Percentiles rank a stretch among this genome's conserved stretches.
Conservation (phyloP, 2,113 vertebrate species). For the Bostrychus sinensis region DNA sequence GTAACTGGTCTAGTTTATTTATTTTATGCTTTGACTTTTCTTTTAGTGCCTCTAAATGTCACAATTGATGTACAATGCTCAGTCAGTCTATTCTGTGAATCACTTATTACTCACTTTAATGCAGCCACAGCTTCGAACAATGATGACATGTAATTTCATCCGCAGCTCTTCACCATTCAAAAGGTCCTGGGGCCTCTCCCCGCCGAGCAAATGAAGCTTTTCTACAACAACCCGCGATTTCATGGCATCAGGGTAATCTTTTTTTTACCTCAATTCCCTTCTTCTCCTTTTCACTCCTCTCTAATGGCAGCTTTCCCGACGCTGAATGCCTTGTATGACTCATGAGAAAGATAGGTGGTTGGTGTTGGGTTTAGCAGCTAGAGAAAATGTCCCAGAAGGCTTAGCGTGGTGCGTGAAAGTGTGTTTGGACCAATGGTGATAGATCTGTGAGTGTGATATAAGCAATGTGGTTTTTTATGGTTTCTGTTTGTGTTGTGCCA, state of each 20-base stretch:
- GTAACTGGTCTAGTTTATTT: too few species aligned
- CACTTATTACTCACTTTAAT: not conserved
- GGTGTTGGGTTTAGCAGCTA: slow-evolving; percentile 65
- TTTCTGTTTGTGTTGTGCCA: slow-evolving; percentile 60
- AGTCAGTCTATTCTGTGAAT: not conserved
- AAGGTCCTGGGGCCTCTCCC: slow-evolving; percentile 96
- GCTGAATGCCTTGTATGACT: slow-evolving; percentile 74
- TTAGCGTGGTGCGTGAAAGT: slow-evolving; percentile 19
- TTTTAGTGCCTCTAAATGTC: not conserved
- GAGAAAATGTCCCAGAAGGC: slow-evolving; percentile 68
- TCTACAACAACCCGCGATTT: slow-evolving; percentile 98
- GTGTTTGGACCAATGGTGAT: slow-evolving; percentile 40
- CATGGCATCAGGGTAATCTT: slow-evolving; percentile 90
- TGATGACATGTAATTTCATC: slow-evolving; percentile 12
- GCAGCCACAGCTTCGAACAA: not conserved
- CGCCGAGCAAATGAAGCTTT: slow-evolving; percentile 98
- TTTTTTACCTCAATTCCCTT: slow-evolving; percentile 19
- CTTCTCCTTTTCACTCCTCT: slow-evolving; percentile 28
- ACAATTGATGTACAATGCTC: not conserved
- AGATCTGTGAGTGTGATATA: slow-evolving; percentile 21
- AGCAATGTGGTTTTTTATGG: not conserved
- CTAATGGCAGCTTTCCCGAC: slow-evolving; percentile 65
- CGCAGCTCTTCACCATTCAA: slow-evolving; percentile 96
- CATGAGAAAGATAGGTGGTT: slow-evolving; percentile 71
- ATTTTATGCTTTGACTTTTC: not conserved